Evolutionary conservation across 64 coral and sea anemone species (phyloP).

Genomic region (Montipora sp.): DNA sequence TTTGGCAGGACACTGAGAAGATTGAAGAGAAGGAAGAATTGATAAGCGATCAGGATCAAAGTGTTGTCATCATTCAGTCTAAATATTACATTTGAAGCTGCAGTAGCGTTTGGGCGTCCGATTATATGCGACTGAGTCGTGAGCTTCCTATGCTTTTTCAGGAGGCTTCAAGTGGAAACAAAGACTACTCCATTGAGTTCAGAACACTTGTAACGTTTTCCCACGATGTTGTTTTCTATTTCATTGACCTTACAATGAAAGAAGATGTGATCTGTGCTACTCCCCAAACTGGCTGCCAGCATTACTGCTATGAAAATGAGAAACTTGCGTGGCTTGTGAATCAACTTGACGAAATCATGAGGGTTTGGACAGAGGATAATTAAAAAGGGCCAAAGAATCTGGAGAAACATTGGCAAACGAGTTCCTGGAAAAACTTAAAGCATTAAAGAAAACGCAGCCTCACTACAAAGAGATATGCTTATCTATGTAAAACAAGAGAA

Average conservation of each 20-base stretch:
- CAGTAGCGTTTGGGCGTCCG: slow-evolving; percentile 51
- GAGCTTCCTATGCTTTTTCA: slow-evolving; percentile 43
- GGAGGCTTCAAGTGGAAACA: neutral
- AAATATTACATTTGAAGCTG: slow-evolving; percentile 59
- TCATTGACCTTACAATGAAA: slow-evolving; percentile 47
- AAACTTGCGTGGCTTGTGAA: slow-evolving; percentile 33
- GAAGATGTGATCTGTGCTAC: slow-evolving; percentile 56
- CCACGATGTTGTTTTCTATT: slow-evolving; percentile 26
- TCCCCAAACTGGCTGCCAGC: slow-evolving; percentile 6
- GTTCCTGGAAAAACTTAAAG: slow-evolving; percentile 20
- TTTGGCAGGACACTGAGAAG: slow-evolving; percentile 49
- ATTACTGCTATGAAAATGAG: slow-evolving; percentile 30
- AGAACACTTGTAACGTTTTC: slow-evolving; percentile 10
- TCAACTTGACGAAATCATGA: slow-evolving; percentile 1
- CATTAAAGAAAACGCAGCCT: slow-evolving; percentile 51
- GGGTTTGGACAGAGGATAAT: slow-evolving; percentile 7
- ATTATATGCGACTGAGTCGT: slow-evolving; percentile 46
- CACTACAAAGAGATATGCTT: slow-evolving; percentile 39
- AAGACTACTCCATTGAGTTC: slow-evolving; percentile 30
- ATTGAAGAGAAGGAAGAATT: slow-evolving; percentile 63
- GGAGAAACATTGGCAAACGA: slow-evolving; percentile 28
- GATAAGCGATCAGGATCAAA: neutral
- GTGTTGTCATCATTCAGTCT: slow-evolving; percentile 38
- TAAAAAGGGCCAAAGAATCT: slow-evolving; percentile 20
- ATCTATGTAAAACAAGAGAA: slow-evolving; percentile 50